Base-by-base conservation (phyloP, 2,797 vertebrate species). In the Pangasius mekongensis region DNA sequence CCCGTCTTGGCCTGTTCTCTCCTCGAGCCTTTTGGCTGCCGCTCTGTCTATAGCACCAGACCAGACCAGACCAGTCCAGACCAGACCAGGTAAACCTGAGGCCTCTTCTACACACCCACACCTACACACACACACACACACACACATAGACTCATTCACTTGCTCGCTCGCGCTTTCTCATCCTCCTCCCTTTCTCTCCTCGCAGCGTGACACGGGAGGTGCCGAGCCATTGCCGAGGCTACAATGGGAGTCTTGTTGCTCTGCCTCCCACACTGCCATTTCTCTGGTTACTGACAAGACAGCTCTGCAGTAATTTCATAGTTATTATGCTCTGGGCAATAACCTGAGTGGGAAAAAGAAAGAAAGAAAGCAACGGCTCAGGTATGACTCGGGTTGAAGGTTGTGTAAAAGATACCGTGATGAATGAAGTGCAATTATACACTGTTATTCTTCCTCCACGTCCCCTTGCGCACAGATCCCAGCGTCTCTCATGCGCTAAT, bases 21-120 rank as follows among this genome's bases (percentile, higher is more conserved):
- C 92, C 91, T 87, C 91, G 96, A 89, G 94, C 95, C 93, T 94
- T 91, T 95, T 96, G 96, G 96, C 96, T 96, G 96, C 96, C 96
- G 92, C 85, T 85, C 92, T 93, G 93, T 94, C 93, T 96, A 95
- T 94, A 95, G 94, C 91, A 90, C 94, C 94, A 95, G 94, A 96
- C 94, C 96, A 96, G 94, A 94, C 95, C 64, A 69, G n/a, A 7
- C 64, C 64, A 69, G 64, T 49, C 62, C 60, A 62, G 58, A 20
- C 60, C 58, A 33, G 56, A 43, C 58, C 80, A 64, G 80, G 80
- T 83, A 95, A 96, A 93, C 71, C 86, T 92, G 92, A 89, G 90
- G 91, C 91, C 87, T 92, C 90, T 87, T 80, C 39, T 43, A 76
- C 82, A 87, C 87, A 78, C 85, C 49, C 73, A 39, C 73, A 56